phyloP scores from a whole-genome alignment of 53 echinoderm and acorn worm species.

The Antedon mediterranea region DNA sequence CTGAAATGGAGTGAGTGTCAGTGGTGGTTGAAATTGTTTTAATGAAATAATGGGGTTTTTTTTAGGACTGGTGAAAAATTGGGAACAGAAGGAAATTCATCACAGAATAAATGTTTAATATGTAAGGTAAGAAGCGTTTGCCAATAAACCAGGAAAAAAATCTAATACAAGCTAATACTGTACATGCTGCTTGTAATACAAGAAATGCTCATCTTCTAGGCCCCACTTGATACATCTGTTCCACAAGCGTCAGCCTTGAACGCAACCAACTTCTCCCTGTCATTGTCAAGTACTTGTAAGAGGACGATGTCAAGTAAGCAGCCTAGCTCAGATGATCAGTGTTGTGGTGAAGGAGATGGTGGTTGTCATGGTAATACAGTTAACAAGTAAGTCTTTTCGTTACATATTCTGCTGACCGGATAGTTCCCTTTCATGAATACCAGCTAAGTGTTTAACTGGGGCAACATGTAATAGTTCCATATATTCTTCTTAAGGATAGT shows the following conservation, averaged over 20 bases:
- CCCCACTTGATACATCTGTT: constrained; percentile 40
- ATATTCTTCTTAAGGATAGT: too few species aligned
- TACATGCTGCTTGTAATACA: too few species aligned
- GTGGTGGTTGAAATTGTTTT: too few species aligned
- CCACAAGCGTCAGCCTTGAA: constrained; percentile 46
- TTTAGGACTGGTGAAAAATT: constrained; percentile 83
- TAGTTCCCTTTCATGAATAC: too few species aligned
- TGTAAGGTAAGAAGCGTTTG: constrained; percentile 63
- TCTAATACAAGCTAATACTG: too few species aligned
- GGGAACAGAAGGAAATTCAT: constrained; percentile 9
- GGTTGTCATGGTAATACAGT: constrained; percentile 53
- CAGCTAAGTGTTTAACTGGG: too few species aligned
- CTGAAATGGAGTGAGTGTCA: too few species aligned
- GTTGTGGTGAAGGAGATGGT: constrained; percentile 87
- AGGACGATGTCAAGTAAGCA: neutral
- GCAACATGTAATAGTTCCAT: too few species aligned
- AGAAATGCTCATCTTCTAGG: constrained; percentile 24
- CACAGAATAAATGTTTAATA: constrained; percentile 32
- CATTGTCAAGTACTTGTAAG: constrained; percentile 3
- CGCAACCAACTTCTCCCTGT: constrained; percentile 55
- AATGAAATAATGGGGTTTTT: neutral
- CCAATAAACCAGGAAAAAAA: too few species aligned
- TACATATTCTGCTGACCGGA: too few species aligned
- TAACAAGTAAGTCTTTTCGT: constrained; percentile 9
- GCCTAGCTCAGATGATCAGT: constrained; percentile 8